Evolutionary conservation across 37 sponge, comb jelly and placozoan species (phyloP), one percentile per base, ranked within the genome.

Genomic region (Crambe crambe): DNA sequence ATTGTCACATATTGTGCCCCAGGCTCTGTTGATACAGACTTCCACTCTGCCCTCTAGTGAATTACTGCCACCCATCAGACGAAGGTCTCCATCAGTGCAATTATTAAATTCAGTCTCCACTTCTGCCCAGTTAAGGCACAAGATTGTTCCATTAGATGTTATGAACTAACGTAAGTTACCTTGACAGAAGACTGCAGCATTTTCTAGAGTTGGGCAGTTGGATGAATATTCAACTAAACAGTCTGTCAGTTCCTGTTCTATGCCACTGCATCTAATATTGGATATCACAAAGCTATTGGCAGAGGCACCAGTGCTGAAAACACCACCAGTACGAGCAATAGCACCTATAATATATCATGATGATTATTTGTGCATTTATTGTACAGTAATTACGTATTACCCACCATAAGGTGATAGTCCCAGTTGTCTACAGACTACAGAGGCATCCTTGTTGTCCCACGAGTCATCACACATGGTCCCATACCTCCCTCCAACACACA

Each of bases 1-100:
- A 62, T 82, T 74, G 74, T 82, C 64, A 73, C 83, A 82, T 30
- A 82, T 63, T 37, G 83, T 82, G 25, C 83, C 83, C 58, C 42
- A 82, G 8, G 83, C 74, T 40, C 67, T 65, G 56, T 74, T 74
- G 75, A 54, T 61, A 68, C 83, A 82, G 29, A 82, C 39, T 63
- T 82, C 83, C 40, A 82, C 83, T 27, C 75, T 63, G 22, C 83
- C 83, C 41, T 82, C 75, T 30, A 27, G 39, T 1, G 44, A 4
- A 25, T 62, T 56, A 37, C 40, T 30, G 6, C 81, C 81, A 44
- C 72, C 72, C 31, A 72, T 57, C 17, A 81, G 61, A 6, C 81
- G 32, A 38, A 81, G 10, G 20, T 81, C 72, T 38, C 81, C 81
- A 81, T 81, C 72, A 70, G 6, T 71, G 29, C 81, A 81, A 30